Conservation (phyloP, 2,888 invertebrate genomes). For the Odontocerum albicorne region DNA sequence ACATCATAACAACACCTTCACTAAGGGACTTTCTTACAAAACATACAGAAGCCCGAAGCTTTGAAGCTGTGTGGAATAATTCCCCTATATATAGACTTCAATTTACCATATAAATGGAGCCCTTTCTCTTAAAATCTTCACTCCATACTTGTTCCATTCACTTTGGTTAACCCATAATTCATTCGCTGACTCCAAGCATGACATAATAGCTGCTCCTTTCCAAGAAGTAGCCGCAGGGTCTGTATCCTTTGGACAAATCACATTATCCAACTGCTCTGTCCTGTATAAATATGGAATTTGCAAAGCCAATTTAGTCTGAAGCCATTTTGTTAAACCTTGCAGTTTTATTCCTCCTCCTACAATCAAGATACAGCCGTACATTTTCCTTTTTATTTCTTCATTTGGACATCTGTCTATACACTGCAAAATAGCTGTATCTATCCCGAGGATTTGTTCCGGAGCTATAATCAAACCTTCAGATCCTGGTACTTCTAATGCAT, state of each 20-base stretch:
- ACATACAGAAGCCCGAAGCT: too few species aligned
- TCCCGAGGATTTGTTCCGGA: slow-evolving; percentile 78
- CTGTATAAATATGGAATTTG: slow-evolving; percentile 81
- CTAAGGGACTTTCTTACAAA: too few species aligned
- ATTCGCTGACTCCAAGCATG: slow-evolving; percentile 88
- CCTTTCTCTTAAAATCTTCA: slow-evolving; percentile 83
- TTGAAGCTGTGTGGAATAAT: too few species aligned
- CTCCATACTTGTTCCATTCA: slow-evolving; percentile 86
- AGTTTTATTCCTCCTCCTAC: slow-evolving; percentile 93
- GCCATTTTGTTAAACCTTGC: slow-evolving; percentile 80
- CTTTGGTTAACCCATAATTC: slow-evolving; percentile 86
- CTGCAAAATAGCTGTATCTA: slow-evolving; percentile 89
- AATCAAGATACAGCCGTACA: slow-evolving; percentile 90
- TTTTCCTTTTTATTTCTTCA: slow-evolving; percentile 89
- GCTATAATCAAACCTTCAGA: slow-evolving; percentile 71
- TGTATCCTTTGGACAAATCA: slow-evolving; percentile 88
- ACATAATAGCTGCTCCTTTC: slow-evolving; percentile 95
- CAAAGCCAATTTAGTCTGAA: slow-evolving; percentile 81
- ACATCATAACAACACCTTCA: too few species aligned
- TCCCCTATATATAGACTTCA: too few species aligned
- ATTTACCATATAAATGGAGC: slow-evolving; percentile 91
- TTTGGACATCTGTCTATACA: slow-evolving; percentile 88
- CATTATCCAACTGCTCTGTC: slow-evolving; percentile 84
- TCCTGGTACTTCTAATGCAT: slow-evolving; percentile 57
- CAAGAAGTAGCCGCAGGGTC: slow-evolving; percentile 88